Evolutionary conservation across 1,140 invertebrate species (phyloP), one percentile per base, ranked within the genome.

Genomic region (Drosophila repletoides): DNA sequence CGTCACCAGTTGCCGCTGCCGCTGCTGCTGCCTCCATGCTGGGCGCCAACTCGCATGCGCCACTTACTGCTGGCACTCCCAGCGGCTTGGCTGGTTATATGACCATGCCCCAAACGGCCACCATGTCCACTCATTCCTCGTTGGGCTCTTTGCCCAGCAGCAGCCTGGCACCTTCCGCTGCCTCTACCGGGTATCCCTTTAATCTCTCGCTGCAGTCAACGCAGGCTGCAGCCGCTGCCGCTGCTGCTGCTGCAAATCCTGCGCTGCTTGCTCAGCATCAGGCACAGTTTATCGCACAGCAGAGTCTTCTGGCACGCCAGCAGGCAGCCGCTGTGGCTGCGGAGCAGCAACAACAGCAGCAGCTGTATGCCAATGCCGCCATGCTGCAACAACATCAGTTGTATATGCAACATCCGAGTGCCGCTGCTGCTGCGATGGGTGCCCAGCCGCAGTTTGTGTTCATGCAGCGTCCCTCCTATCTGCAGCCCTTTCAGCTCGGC

Each of bases 241-340:
- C 87, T 0, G 46, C 72, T 4, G 40, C 56, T 10, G 65, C 86
- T 0, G 29, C 74, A 4, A 90, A 88, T 56, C 67, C 89, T 1
- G 84, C 81, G 0, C 41, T 88, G 17, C 40, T 90, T 19, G 89
- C 89, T 21, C 89, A 90, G 15, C 89, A 90, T 45, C 88, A 89
- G 64, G 89, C 89, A 0, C 89, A 90, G 73, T 90, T 81, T 14
- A 90, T 90, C 28, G 89, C 89, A 6, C 89, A 90, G 58, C 89
- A 90, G 55, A 90, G 69, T 72, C 45, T 90, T 17, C 12, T 90
- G 10, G 89, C 74, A 6, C 74, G 88, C 2, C 89, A 90, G 28
- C 77, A 88, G 24, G 89, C 89, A 4, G 89, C 88, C 4, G 89
- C 71, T 5, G 88, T 76, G 7, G 84, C 75, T 2, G 88, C 66